A percentile compares a stretch with the other conserved stretches of the same genome.
Evolutionary conservation across 2,797 vertebrate species (phyloP).

Genomic region (Chromis chromis): DNA sequence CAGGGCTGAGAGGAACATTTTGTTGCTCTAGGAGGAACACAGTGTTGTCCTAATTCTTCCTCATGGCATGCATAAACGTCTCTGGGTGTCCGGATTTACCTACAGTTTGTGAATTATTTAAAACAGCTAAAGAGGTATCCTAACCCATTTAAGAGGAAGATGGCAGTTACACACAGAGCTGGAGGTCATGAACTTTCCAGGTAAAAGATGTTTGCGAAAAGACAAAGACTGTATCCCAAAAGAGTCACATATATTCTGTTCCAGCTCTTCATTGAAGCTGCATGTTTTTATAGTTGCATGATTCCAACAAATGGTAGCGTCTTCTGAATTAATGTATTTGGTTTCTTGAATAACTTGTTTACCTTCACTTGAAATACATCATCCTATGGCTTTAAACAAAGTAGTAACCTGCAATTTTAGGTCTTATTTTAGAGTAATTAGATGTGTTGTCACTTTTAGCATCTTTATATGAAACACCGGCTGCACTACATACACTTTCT

Average conservation of each 20-base stretch:
- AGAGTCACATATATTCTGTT: neutral
- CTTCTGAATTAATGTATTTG: neutral
- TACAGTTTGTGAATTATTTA: slow-evolving; percentile 28
- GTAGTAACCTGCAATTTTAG: neutral
- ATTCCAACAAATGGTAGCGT: neutral
- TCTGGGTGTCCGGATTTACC: slow-evolving; percentile 17
- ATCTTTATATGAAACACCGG: neutral
- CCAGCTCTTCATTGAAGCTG: neutral
- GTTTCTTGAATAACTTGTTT: neutral
- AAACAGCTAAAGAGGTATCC: neutral
- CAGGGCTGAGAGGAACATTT: neutral
- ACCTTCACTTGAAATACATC: neutral
- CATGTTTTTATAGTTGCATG: neutral
- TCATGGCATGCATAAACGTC: neutral
- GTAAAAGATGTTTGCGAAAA: neutral
- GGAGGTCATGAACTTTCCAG: slow-evolving; percentile 6
- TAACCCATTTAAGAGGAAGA: slow-evolving; percentile 19
- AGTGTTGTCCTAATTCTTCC: slow-evolving; percentile 14
- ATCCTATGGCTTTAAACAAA: neutral
- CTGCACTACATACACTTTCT: neutral
- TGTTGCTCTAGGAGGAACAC: neutral
- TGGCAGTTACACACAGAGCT: slow-evolving; percentile 10
- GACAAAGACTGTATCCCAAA: neutral
- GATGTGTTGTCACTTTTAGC: slow-evolving; percentile 1
- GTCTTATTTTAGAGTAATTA: slow-evolving; percentile 10